phyloP scores from a whole-genome alignment of 2,888 invertebrate genomes.

The Andrena chrysosceles region DNA sequence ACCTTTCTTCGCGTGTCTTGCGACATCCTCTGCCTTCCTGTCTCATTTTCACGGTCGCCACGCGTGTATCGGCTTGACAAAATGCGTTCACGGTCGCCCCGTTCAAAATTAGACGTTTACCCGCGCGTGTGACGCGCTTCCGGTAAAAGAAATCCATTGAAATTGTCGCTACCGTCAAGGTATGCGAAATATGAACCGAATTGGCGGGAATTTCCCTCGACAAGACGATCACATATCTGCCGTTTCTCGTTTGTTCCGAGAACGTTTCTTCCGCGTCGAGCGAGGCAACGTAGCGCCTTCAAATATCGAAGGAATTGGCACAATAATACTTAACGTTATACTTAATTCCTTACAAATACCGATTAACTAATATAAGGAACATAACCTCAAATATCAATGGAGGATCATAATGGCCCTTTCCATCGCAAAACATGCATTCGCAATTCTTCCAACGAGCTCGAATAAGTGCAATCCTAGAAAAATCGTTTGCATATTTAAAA shows the following conservation, averaged over 20 bases:
- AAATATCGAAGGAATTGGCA: not conserved
- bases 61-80: conserved; percentile 19
- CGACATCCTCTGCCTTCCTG: conserved; percentile 39
- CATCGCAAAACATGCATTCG: not conserved
- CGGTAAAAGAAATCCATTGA: conserved; percentile 43
- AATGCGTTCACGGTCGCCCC: conserved; percentile 14
- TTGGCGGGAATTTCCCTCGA: conserved; percentile 62
- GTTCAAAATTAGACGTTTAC: conserved; percentile 50
- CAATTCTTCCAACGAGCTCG: not conserved
- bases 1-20: conserved; percentile 65
- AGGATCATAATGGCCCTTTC: not conserved
- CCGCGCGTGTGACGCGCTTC: conserved; percentile 57
- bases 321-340: not conserved
- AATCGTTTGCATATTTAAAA: conserved; percentile 35
- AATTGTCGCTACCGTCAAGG: conserved; percentile 48
- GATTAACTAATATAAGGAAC: not conserved
- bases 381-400: too few species aligned
- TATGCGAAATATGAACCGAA: conserved; percentile 44
- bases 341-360: not conserved
- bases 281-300: not conserved
- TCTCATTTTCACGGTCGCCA: conserved; percentile 50
- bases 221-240: not conserved
- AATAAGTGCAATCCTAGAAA: not conserved
- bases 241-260: not conserved
- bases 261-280: not conserved